Evolutionary conservation across 2,797 vertebrate genomes (phyloP).

Genomic region (Falco rusticolus): DNA sequence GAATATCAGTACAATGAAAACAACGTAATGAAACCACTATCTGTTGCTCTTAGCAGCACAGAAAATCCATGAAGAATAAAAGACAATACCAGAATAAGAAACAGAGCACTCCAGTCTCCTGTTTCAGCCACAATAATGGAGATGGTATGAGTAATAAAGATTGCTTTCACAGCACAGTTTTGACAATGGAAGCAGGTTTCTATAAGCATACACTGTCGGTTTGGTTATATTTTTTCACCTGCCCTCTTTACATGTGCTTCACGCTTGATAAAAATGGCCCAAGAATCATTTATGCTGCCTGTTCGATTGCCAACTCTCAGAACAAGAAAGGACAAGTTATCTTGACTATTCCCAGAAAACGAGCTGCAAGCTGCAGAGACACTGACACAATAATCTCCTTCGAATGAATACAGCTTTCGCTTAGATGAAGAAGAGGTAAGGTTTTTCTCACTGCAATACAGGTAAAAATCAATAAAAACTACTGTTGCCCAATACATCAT

Average conservation of each 20-base stretch:
- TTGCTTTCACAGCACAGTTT: not conserved
- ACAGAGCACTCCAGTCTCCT: not conserved
- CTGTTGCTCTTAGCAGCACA: not conserved
- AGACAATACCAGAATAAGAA: not conserved
- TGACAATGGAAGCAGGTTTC: not conserved
- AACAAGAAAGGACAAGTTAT: slow-evolving; percentile 72
- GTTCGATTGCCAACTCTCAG: slow-evolving; percentile 36
- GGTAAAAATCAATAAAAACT: slow-evolving; percentile 19
- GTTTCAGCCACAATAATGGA: not conserved
- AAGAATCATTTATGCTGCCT: slow-evolving; percentile 18
- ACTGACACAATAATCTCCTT: slow-evolving; percentile 31
- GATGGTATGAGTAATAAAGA: not conserved
- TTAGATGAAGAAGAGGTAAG: not conserved
- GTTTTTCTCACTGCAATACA: not conserved
- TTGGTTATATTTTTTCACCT: not conserved
- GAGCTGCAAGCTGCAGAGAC: slow-evolving; percentile 51
- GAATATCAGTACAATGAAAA: not conserved
- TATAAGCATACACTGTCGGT: not conserved
- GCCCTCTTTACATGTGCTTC: slow-evolving; percentile 39
- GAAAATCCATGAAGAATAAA: slow-evolving; percentile 1
- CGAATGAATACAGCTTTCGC: slow-evolving; percentile 50
- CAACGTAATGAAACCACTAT: not conserved
- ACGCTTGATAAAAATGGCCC: slow-evolving; percentile 20
- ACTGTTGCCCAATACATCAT: not conserved
- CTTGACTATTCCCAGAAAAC: slow-evolving; percentile 41